Conservation (phyloP, 2,888 invertebrate species). For the Sphinx pinastri region DNA sequence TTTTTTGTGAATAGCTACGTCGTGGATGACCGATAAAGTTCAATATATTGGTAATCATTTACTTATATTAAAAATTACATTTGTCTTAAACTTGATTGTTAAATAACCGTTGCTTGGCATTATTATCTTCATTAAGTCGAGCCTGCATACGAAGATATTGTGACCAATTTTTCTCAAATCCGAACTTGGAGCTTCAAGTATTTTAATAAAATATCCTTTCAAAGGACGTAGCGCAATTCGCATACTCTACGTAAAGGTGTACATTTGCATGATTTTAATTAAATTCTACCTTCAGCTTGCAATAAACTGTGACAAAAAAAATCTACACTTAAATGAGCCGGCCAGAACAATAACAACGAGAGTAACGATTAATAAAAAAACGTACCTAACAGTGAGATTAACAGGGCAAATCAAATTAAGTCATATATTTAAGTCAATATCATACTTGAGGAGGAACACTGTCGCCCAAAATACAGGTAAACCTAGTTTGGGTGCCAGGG, state of each 20-base stretch:
- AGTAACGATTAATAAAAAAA: neutral
- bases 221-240: constrained; percentile 44
- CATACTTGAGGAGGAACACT: too few relatives aligned
- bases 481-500: too few relatives aligned
- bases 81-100: too few relatives aligned
- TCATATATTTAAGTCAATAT: too few relatives aligned
- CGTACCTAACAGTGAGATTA: constrained; percentile 3
- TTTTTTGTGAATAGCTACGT: too few relatives aligned
- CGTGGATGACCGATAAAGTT: too few relatives aligned
- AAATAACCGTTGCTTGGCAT: too few relatives aligned
- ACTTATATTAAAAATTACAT: too few relatives aligned
- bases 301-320: constrained; percentile 40
- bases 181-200: constrained; percentile 49
- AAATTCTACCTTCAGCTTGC: constrained; percentile 46
- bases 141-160: constrained; percentile 36
- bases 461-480: too few relatives aligned
- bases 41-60: too few relatives aligned
- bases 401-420: neutral
- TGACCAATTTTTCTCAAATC: constrained; percentile 52
- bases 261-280: constrained; percentile 69
- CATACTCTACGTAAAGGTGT: constrained; percentile 49
- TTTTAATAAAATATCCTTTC: constrained; percentile 55
- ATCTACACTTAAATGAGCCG: constrained; percentile 23
- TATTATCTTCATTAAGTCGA: neutral
- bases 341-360: constrained; percentile 14